Evolutionary conservation across 1,140 invertebrate species (phyloP), one percentile per base, ranked within the genome.

Genomic region (Heliothis virescens): DNA sequence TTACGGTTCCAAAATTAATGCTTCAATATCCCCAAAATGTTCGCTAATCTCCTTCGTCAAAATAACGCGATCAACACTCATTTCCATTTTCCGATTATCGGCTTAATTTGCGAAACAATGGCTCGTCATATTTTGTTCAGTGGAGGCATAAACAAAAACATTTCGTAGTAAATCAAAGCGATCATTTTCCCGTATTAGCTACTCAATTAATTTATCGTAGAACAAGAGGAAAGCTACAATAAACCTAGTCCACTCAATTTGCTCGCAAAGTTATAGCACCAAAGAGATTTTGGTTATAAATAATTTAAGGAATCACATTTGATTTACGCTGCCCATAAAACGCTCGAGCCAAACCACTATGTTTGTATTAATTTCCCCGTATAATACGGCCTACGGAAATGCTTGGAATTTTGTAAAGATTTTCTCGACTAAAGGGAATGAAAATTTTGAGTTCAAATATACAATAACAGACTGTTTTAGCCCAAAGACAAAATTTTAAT

Each of bases 291-390:
- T 48, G 21, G 48, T 69, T 55, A 73, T 80, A 80, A 74, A 80
- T 80, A 80, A 80, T 80, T 80, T 80, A 72, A 80, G 79, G 71
- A 80, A 80, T 74, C 62, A 76, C 77, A 60, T 75, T 60, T 75
- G 72, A 75, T 75, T 75, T 80, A 47, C 52, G 69, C 57, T 41
- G 69, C 69, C 69, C 52, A 72, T 72, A 72, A 72, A 72, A 57
- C 52, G 69, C n/a, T 72, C 52, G 69, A 71, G 67, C 52, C 69
- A 72, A 72, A 41, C 69, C 69, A 55, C 69, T 72, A 57, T 57
- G 69, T 72, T 72, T 72, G 69, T 72, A 72, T 72, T 72, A 72
- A 72, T 72, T 71, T 71, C 18, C 15, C 48, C 12, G 52, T 26
- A 72, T 72, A 72, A 53, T 50, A 53, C 67, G 48, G 48, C 67